Evolutionary conservation across 2,888 invertebrate species (phyloP).

Genomic region (Lochmaea capreae): DNA sequence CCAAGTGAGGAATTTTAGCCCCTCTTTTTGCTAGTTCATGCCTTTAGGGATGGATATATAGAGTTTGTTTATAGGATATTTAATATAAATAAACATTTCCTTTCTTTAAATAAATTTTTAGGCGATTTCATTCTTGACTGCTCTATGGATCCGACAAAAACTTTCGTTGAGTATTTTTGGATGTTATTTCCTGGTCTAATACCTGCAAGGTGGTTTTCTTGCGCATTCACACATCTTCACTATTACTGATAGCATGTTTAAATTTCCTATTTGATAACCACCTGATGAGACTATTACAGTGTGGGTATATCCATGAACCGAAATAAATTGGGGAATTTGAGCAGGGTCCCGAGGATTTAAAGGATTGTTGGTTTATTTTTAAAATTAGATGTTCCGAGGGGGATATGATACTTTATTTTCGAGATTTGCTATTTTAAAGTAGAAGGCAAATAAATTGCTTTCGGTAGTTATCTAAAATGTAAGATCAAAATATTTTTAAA

Average conservation of each 20-base stretch:
- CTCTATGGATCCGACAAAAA: no score
- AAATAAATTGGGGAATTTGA: constrained; percentile 15
- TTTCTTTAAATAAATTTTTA: no score
- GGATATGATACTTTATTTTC: neutral
- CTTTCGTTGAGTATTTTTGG: no score
- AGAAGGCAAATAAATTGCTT: neutral
- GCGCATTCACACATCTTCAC: constrained; percentile 34
- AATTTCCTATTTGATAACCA: constrained; percentile 38
- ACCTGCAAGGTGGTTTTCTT: constrained; percentile 50
- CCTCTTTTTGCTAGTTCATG: no score
- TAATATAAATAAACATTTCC: no score
- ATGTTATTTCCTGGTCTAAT: constrained; percentile 35
- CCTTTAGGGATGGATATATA: no score
- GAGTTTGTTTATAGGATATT: no score
- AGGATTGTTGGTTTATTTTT: constrained; percentile 17
- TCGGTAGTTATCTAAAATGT: neutral
- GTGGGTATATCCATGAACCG: constrained; percentile 14
- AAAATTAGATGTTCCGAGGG: neutral
- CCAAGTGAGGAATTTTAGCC: no score
- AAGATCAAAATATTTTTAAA: neutral
- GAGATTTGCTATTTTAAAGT: neutral
- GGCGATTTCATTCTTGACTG: no score
- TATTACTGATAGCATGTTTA: constrained; percentile 34
- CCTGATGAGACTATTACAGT: constrained; percentile 36
- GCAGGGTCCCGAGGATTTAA: constrained; percentile 14